These are phyloP conservation scores for Ctenopoma kingsleyae DNA, from an alignment of 2,797 vertebrate genomes.

Conservation along the genomic window DNA sequence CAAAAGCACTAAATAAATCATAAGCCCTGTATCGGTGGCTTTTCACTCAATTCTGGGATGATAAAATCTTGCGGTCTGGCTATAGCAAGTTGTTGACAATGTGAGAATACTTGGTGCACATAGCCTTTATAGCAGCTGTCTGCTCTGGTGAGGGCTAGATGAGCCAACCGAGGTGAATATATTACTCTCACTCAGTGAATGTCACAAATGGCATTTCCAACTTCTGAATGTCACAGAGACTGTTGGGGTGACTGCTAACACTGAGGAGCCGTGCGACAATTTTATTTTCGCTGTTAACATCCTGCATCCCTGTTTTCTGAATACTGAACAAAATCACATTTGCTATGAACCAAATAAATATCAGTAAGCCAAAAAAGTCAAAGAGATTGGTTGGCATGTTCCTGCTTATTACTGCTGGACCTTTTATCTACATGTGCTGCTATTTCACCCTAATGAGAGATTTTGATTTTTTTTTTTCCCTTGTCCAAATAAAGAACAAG, in stretches of 20 bases:
- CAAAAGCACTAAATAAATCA: constrained; percentile 54
- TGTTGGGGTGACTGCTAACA: constrained; percentile 64
- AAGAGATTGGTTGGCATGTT: background rate
- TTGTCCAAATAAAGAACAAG: constrained; percentile 52
- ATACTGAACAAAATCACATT: constrained; percentile 45
- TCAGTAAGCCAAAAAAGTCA: constrained; percentile 23
- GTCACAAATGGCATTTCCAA: constrained; percentile 76
- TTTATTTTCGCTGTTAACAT: constrained; percentile 55
- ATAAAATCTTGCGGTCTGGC: constrained; percentile 57
- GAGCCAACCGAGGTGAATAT: constrained; percentile 73
- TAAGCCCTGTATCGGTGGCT: constrained; percentile 25
- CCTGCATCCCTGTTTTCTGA: constrained; percentile 31
- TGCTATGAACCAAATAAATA: constrained; percentile 41
- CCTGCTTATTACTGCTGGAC: constrained; percentile 19
- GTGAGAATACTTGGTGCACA: constrained; percentile 56
- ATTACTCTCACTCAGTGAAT: constrained; percentile 74
- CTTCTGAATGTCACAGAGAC: constrained; percentile 74
- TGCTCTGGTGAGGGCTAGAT: constrained; percentile 63
- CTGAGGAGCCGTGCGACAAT: constrained; percentile 50
- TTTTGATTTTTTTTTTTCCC: constrained; percentile 4
- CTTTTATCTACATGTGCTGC: constrained; percentile 5
- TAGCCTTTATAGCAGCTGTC: constrained; percentile 66
- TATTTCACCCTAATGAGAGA: constrained; percentile 5
- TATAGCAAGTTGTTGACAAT: constrained; percentile 64
- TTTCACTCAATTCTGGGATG: constrained; percentile 47